A percentile compares a stretch with the other conserved stretches of the same genome.
These are phyloP conservation scores for Garrulus glandarius DNA, from an alignment of 2,797 vertebrate genomes.

Conservation along the genomic window DNA sequence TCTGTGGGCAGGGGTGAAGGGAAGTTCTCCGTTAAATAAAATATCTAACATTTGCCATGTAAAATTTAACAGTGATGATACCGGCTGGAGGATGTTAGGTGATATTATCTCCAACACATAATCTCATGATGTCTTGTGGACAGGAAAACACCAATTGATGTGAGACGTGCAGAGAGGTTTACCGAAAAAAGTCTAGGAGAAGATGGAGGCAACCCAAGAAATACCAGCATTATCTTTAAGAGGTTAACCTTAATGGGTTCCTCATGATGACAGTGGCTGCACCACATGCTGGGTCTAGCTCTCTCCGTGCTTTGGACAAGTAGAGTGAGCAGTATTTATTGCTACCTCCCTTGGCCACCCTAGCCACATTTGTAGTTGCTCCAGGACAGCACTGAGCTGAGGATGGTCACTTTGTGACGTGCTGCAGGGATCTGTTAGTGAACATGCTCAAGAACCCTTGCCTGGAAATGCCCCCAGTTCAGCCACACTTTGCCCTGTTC, in stretches of 20 bases:
- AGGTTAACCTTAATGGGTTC: neutral
- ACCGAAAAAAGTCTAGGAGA: neutral
- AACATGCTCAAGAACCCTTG: fast-evolving
- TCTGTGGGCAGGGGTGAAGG: neutral
- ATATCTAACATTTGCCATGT: neutral
- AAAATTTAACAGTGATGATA: neutral
- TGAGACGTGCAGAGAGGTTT: neutral
- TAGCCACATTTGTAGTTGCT: neutral
- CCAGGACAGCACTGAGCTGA: neutral
- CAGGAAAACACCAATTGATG: neutral
- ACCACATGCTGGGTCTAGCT: fast-evolving
- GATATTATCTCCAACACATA: neutral
- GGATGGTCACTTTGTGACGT: neutral
- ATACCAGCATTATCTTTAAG: neutral
- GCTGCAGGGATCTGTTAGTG: neutral
- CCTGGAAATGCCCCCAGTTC: neutral
- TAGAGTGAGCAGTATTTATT: neutral
- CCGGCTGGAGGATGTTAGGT: neutral
- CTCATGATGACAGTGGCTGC: neutral
- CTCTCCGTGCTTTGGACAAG: neutral
- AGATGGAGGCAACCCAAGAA: neutral
- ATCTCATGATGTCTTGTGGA: fast-evolving
- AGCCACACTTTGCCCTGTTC: neutral
- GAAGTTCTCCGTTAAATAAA: neutral
- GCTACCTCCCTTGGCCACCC: neutral